Evolutionary conservation across 2,797 vertebrate genomes (phyloP).

Genomic region (Eospalax fontanierii): DNA sequence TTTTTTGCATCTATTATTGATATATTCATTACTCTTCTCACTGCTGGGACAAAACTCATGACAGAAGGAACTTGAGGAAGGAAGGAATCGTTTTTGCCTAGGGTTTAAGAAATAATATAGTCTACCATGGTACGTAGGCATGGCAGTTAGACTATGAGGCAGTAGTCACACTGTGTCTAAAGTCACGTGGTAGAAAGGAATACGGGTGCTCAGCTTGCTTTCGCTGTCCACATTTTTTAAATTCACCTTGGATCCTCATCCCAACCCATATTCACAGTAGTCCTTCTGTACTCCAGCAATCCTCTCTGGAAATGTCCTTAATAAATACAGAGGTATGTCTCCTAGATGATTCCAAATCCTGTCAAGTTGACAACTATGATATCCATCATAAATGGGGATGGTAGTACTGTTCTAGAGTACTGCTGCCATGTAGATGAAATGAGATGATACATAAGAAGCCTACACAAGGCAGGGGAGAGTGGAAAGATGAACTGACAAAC

Average conservation of each 20-base stretch:
- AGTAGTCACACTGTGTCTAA: not conserved
- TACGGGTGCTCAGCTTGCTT: not conserved
- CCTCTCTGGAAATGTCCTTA: not conserved
- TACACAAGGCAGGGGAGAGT: slow-evolving; percentile 25
- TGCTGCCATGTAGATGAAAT: not conserved
- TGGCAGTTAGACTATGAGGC: not conserved
- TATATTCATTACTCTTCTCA: not conserved
- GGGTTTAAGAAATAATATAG: not conserved
- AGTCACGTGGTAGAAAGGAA: not conserved
- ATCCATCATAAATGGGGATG: not conserved
- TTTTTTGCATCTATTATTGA: slow-evolving; percentile 2
- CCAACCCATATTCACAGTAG: not conserved
- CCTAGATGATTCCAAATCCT: not conserved
- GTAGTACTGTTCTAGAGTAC: not conserved
- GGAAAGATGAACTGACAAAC: not conserved
- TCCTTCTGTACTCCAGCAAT: too few relatives aligned
- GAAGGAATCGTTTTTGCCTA: not conserved
- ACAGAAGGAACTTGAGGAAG: not conserved
- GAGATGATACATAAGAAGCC: not conserved
- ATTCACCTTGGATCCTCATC: not conserved
- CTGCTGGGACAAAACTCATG: not conserved
- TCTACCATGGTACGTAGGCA: not conserved
- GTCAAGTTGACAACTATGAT: not conserved
- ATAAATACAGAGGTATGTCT: not conserved
- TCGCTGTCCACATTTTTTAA: not conserved